Base-by-base conservation (phyloP, 92 coral and sea anemone species). In the Heteractis magnifica region DNA sequence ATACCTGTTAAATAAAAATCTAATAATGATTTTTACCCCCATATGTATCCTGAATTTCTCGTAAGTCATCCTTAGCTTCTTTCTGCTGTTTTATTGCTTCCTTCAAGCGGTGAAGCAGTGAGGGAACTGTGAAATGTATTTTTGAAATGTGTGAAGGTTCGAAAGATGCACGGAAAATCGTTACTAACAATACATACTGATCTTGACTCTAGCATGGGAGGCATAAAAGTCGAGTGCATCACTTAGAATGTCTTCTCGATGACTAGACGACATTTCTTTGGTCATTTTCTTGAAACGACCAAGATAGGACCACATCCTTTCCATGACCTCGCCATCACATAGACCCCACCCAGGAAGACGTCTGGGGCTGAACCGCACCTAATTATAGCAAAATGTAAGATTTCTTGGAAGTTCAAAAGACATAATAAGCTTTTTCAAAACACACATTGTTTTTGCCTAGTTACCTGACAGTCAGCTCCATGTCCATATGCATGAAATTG, bases 401-500 rank as follows among this genome's bases (percentile, higher is more conserved):
- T 3, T n/a, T n/a, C 10, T 12, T 1, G 12, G 19, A 65, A 16
- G 72, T 16, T 16, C 7, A 65, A 65, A 71, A 26, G 44, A 71
- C 76, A 48, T 9, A n/a, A 26, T 65, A 53, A 53, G 56, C 8
- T 53, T 53, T 53, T 53, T 53, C 8, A 53, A 53, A 53, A 52
- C 56, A 53, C 56, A 53, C 56, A 53, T 53, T 53, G 56, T 53
- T 53, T 53, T 53, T 53, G 56, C 56, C 56, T 53, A 7, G 56
- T 59, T 55, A 90, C 92, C 90, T 90, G 92, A 84, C 92, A 90
- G 34, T 85, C 78, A 11, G 87, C 87, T 50, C 89, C 89, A 81
- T 89, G 92, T 64, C 81, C 92, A 76, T 85, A 86, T n/a, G 83
- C 92, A 79, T 90, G 90, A 75, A 90, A 86, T 79, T 90, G 92